These are phyloP conservation scores for Albula goreensis DNA, from an alignment of 2,113 vertebrate species.

Conservation along the genomic window DNA sequence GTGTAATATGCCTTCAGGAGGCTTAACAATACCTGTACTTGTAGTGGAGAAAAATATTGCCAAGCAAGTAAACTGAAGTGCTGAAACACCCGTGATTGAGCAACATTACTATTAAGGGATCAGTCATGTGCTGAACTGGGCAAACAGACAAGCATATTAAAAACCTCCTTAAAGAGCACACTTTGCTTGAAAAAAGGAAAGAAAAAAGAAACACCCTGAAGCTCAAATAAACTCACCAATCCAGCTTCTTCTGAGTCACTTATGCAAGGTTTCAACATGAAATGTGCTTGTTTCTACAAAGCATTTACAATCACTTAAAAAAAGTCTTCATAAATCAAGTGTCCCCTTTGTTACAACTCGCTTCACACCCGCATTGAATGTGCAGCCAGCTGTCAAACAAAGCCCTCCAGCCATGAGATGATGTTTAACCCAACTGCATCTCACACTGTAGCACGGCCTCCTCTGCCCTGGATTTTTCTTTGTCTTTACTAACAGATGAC, in stretches of 20 bases:
- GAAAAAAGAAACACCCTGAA: background rate
- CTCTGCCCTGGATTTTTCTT: background rate
- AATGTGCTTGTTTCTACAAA: background rate
- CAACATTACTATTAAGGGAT: constrained; percentile 46
- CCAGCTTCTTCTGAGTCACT: constrained; percentile 55
- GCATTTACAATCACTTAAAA: background rate
- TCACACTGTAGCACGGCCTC: background rate
- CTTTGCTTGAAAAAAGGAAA: constrained; percentile 37
- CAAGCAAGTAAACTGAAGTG: constrained; percentile 57
- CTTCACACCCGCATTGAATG: background rate
- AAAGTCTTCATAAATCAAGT: background rate
- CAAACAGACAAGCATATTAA: constrained; percentile 41
- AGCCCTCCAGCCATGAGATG: background rate
- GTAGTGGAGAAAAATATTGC: constrained; percentile 52
- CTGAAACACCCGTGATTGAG: constrained; percentile 42
- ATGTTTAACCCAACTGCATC: background rate
- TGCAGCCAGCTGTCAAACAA: background rate
- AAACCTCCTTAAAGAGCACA: constrained; percentile 30
- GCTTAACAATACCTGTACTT: constrained; percentile 54
- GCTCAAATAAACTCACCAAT: constrained; percentile 60
- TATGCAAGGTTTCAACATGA: constrained; percentile 46
- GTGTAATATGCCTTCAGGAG: constrained; percentile 45
- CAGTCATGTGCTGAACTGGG: constrained; percentile 56
- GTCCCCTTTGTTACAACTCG: background rate
- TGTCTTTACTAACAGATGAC: background rate